Conservation (phyloP, 1,140 invertebrate genomes). For the Zaprionus vittiger region DNA sequence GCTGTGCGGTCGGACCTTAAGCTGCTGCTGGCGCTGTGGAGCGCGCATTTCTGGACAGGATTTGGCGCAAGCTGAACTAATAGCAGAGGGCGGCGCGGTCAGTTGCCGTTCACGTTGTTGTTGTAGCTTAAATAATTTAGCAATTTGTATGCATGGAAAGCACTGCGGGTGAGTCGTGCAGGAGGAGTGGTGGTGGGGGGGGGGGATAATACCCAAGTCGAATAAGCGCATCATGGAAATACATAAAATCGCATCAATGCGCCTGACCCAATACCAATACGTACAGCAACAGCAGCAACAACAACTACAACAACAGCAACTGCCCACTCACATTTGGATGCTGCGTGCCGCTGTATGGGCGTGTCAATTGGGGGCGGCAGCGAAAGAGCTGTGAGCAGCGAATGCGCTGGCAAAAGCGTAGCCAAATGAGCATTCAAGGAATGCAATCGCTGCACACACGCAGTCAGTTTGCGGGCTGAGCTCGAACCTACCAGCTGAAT, state of each 20-base stretch:
- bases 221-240: conserved; percentile 80
- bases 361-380: not conserved
- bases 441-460: conserved; percentile 61
- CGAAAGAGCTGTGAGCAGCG: conserved; percentile 9
- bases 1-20: conserved; percentile 55
- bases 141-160: conserved; percentile 82
- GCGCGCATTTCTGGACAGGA: conserved; percentile 56
- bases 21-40: conserved; percentile 31
- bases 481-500: conserved; percentile 2
- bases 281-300: conserved; percentile 4
- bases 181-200: not conserved
- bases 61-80: conserved; percentile 66
- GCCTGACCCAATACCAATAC: conserved; percentile 36
- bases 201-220: conserved; percentile 73
- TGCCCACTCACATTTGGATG: not conserved
- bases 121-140: conserved; percentile 79
- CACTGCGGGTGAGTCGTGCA: conserved; percentile 46
- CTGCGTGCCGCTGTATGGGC: not conserved
- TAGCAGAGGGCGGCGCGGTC: conserved; percentile 56
- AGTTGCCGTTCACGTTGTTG: conserved; percentile 3
- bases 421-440: conserved; percentile 76
- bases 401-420: conserved; percentile 57
- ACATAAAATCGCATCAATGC: conserved; percentile 79
- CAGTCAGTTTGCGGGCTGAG: conserved; percentile 12
- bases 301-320: not conserved